Base-by-base conservation (phyloP, 2,888 invertebrate genomes). In the Perizoma affinitatum region DNA sequence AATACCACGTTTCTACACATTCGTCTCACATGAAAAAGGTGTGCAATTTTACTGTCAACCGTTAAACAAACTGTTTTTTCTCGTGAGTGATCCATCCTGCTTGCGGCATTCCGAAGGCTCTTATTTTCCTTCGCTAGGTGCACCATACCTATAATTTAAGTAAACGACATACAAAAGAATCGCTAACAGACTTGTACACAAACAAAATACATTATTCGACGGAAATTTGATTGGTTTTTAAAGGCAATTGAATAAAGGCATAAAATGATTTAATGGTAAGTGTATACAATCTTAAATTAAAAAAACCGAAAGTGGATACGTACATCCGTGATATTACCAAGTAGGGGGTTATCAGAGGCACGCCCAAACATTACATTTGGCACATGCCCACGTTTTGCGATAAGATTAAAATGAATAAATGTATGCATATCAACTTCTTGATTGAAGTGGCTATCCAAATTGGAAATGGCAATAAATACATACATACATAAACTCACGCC, bases 11-110 rank as follows among this genome's bases (percentile, higher is more conserved):
- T 56, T 6, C 54, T 35, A 40, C 51, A 58, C 44, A 51, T 49
- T 58, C 40, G 40, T 54, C 49, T 53, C 42, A 7, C 41, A 50
- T 42, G 42, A 48, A 38, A 54, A 44, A 40, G 47, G 58, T 67
- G 51, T 69, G 67, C 69, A 80, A 82, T 80, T 81, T 79, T 61
- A 61, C 70, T 79, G 81, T 80, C 75, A 75, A 69, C 69, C 51
- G 61, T 70, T 58, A 74, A 72, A 72, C 70, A 72, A 73, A 72
- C 71, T 57, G 66, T 68, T 64, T 67, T 68, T 61, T 56, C 48
- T 51, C 61, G 66, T 73, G 69, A 77, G 70, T 73, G 74, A 75
- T 74, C 73, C 71, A 72, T 73, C 71, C 72, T 73, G 69, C 62
- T 67, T 22, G 22, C 22, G 11, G 65, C 68, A 66, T 61, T 50